phyloP scores from a whole-genome alignment of 2,888 invertebrate species.

The Caenorhabditis sp. region DNA sequence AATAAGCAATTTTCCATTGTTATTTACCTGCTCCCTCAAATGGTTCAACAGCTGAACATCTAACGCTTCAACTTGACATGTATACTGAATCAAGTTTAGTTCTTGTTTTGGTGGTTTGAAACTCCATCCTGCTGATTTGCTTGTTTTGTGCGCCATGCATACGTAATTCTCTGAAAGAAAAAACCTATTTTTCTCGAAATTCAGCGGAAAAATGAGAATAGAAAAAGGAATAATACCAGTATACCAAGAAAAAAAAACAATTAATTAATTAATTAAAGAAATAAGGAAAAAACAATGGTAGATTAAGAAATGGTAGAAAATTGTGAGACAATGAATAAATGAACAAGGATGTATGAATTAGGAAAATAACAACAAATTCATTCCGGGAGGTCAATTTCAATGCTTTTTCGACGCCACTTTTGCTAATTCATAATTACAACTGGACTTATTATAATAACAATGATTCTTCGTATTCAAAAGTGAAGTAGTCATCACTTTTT shows the following conservation, averaged over 20 bases:
- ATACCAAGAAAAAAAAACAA: too few species aligned
- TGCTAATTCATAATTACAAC: background rate
- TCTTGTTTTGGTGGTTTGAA: slow-evolving; percentile 50
- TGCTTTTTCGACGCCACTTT: background rate
- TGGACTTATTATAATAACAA: background rate
- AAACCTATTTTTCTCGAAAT: background rate
- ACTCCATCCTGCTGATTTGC: slow-evolving; percentile 53
- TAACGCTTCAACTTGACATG: slow-evolving; percentile 35
- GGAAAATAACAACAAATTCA: background rate
- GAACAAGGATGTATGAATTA: background rate
- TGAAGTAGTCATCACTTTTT: too few species aligned
- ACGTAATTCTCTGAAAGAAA: slow-evolving; percentile 14
- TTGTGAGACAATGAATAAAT: background rate
- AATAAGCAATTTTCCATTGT: background rate
- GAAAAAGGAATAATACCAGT: too few species aligned
- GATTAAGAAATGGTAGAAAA: background rate
- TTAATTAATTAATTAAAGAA: background rate
- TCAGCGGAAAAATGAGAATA: background rate
- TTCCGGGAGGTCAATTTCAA: too few species aligned
- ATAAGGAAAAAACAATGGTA: background rate
- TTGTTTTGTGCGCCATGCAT: slow-evolving; percentile 52
- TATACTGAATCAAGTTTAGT: slow-evolving; percentile 43
- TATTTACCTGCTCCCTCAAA: slow-evolving; percentile 42
- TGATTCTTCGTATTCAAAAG: too few species aligned
- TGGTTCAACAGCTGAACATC: slow-evolving; percentile 44